Conservation (phyloP, 2,888 invertebrate species). For the Diogma glabrata region DNA sequence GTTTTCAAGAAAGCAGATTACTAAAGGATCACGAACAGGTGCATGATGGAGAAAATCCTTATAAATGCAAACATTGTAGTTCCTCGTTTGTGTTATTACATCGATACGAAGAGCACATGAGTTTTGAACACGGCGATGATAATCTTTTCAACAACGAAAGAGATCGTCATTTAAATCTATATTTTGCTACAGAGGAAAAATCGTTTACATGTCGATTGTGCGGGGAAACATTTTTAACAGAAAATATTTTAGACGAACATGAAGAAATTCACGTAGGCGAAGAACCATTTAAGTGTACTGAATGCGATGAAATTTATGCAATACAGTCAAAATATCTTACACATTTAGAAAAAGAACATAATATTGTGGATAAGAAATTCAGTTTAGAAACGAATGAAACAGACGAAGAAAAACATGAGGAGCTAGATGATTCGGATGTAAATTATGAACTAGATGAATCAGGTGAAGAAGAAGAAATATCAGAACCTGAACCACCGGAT, state of each 20-base stretch:
- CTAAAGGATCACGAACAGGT: slow-evolving; percentile 2
- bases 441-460: too few species aligned
- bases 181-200: slow-evolving; percentile 2
- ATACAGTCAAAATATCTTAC: not conserved
- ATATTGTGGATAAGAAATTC: too few species aligned
- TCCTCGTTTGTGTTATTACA: not conserved
- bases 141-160: not conserved
- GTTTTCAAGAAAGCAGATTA: not conserved
- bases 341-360: not conserved
- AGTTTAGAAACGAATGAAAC: too few species aligned
- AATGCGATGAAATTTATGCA: not conserved
- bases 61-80: slow-evolving; percentile 3
- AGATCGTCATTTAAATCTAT: not conserved
- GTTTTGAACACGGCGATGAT: slow-evolving; percentile 1
- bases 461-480: too few species aligned
- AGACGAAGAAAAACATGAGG: not conserved
- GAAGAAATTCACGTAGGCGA: slow-evolving; percentile 4
- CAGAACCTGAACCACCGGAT: too few species aligned
- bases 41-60: not conserved
- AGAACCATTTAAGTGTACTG: slow-evolving; percentile 1
- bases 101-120: not conserved
- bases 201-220: slow-evolving; percentile 7
- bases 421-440: too few species aligned
- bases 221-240: slow-evolving; percentile 4
- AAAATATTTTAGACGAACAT: not conserved